phyloP scores from a whole-genome alignment of 2,888 invertebrate genomes.

The Cantharis nigra region DNA sequence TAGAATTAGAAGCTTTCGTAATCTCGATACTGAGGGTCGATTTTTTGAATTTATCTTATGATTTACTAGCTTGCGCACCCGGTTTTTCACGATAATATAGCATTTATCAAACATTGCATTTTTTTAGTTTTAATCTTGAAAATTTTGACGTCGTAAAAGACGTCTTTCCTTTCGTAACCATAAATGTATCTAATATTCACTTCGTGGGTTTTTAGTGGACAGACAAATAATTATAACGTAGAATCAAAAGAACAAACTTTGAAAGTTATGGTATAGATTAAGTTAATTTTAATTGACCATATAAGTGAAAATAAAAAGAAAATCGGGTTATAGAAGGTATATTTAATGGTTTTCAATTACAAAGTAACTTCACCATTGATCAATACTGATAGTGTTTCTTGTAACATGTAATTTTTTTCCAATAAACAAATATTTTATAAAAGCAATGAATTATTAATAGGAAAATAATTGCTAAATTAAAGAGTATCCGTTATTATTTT shows the following conservation, averaged over 20 bases:
- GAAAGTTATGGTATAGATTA: neutral
- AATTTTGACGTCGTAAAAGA: too few relatives aligned
- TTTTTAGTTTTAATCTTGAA: too few relatives aligned
- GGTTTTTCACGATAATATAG: too few relatives aligned
- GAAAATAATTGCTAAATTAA: neutral
- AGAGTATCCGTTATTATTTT: neutral
- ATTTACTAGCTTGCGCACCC: too few relatives aligned
- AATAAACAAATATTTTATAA: neutral
- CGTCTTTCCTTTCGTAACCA: too few relatives aligned
- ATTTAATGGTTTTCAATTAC: neutral
- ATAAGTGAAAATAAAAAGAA: neutral
- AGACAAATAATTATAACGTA: too few relatives aligned
- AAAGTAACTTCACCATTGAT: neutral
- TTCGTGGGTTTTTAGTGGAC: too few relatives aligned
- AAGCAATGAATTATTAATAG: neutral
- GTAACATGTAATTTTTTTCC: neutral
- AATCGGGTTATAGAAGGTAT: neutral
- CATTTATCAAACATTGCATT: too few relatives aligned
- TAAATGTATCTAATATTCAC: too few relatives aligned
- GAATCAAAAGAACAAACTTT: too few relatives aligned
- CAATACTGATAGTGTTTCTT: neutral
- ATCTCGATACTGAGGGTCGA: neutral
- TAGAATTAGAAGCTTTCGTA: neutral
- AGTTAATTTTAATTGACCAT: neutral
- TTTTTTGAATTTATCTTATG: too few relatives aligned